Conservation (phyloP, 2,888 invertebrate genomes). For the Parnassius smintheus region DNA sequence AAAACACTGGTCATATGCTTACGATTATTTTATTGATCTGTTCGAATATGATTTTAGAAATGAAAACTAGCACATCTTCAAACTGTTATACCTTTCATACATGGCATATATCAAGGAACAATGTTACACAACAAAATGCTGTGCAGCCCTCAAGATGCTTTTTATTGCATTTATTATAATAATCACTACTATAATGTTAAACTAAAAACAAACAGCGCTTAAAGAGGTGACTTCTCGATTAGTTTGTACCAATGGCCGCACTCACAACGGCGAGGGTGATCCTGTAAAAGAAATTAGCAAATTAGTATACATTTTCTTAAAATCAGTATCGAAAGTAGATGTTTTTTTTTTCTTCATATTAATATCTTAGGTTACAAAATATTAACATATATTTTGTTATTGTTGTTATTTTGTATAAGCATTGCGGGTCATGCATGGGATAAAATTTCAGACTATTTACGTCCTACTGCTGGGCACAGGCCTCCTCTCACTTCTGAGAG, state of each 20-base stretch:
- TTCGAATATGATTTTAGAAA: slow-evolving; percentile 27
- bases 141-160: slow-evolving; percentile 50
- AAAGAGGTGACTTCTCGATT: slow-evolving; percentile 87
- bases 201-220: slow-evolving; percentile 71
- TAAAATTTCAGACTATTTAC: too few species aligned
- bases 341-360: too few species aligned
- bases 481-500: too few species aligned
- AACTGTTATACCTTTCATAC: slow-evolving; percentile 28
- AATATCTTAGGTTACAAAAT: too few species aligned
- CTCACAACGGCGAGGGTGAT: slow-evolving; percentile 93
- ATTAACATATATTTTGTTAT: too few species aligned
- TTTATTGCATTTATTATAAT: slow-evolving; percentile 50
- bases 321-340: too few species aligned
- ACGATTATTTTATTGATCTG: slow-evolving; percentile 64
- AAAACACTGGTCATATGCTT: slow-evolving; percentile 64
- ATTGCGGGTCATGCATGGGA: too few species aligned
- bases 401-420: too few species aligned
- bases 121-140: slow-evolving; percentile 41
- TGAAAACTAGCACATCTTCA: slow-evolving; percentile 24
- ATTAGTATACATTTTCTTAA: neutral
- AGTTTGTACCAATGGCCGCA: slow-evolving; percentile 99
- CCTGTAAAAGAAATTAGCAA: slow-evolving; percentile 73
- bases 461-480: too few species aligned
- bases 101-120: slow-evolving; percentile 51
- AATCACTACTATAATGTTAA: slow-evolving; percentile 61